These are phyloP conservation scores for Acanthisitta chloris DNA, from an alignment of 2,113 vertebrate genomes.

Conservation along the genomic window DNA sequence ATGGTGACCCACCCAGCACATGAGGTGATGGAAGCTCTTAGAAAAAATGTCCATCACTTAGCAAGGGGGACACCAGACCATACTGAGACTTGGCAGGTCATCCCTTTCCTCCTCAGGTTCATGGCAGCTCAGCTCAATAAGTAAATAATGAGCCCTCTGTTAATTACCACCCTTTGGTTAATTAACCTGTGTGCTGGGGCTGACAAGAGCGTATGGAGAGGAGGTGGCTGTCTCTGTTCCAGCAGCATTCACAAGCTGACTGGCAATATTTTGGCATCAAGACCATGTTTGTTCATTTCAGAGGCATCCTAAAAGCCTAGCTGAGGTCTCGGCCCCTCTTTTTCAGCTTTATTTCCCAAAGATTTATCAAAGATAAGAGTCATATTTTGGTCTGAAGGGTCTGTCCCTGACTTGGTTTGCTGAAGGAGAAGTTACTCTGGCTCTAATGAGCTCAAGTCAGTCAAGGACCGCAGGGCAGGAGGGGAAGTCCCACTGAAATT, in stretches of 20 bases:
- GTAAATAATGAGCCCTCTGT: neutral
- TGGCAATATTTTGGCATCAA: neutral
- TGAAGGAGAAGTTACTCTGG: neutral
- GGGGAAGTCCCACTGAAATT: conserved; percentile 69
- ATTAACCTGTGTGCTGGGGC: neutral
- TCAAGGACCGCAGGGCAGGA: neutral
- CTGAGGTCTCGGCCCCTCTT: neutral
- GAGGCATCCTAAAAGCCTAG: neutral
- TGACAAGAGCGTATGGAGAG: neutral
- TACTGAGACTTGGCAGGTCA: neutral
- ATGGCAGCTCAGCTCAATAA: neutral
- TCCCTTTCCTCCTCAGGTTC: neutral
- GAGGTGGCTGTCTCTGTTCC: neutral
- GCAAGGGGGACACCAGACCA: neutral
- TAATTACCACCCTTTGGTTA: neutral
- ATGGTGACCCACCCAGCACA: neutral
- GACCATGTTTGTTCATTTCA: neutral
- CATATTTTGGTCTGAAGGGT: neutral
- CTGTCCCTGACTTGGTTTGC: neutral
- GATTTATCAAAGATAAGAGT: neutral
- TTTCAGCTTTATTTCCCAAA: neutral
- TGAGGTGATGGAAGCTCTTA: neutral
- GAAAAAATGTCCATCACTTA: neutral
- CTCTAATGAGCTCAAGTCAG: conserved; percentile 7
- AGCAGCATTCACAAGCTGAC: neutral